Evolutionary conservation across 1,140 invertebrate genomes (phyloP), one percentile per base, ranked within the genome.

Genomic region (Papilio machaon): DNA sequence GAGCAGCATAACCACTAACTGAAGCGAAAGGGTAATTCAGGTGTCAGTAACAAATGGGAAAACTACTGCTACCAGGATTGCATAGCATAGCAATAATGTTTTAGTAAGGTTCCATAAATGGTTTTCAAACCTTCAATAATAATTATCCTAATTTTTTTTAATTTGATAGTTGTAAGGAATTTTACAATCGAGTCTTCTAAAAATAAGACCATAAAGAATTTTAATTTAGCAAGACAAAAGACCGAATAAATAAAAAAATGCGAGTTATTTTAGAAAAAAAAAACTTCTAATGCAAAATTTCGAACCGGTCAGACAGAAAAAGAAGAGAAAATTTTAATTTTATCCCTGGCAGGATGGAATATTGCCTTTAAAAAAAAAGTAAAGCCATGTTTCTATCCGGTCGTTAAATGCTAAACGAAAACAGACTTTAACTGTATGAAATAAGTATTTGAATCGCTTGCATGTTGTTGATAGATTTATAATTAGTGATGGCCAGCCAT

Each of bases 381-480:
- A 70, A 70, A 70, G 11, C 23, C 13, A 38, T 35, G 64, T 70
- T 70, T 30, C 64, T 70, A 70, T 70, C 64, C 23, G 64, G 64
- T 70, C 64, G 30, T 38, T 17, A 23, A 64, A 10, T 10, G 76
- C 11, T 79, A 67, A 2, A 60, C 77, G 4, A 79, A 10, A 67
- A 23, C 23, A 43, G 7, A 23, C 38, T 13, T 79, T 79, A 79
- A 30, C 23, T 15, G 1, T 0, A 10, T 13, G 6, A 5, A n/a
- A 79, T 23, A 79, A 79, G 43, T 10, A 8, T 47, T 64, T 19
- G 13, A 67, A 67, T 67, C 5, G 58, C 43, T 64, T 79, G 77
- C n/a, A 67, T 35, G 13, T 35, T n/a, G 6, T 54, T 79, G 60
- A 79, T 79, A 67, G 38, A 67, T 79, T 79, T 79, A 79, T 79